phyloP scores from a whole-genome alignment of 2,113 vertebrate species.

The Colius striatus region DNA sequence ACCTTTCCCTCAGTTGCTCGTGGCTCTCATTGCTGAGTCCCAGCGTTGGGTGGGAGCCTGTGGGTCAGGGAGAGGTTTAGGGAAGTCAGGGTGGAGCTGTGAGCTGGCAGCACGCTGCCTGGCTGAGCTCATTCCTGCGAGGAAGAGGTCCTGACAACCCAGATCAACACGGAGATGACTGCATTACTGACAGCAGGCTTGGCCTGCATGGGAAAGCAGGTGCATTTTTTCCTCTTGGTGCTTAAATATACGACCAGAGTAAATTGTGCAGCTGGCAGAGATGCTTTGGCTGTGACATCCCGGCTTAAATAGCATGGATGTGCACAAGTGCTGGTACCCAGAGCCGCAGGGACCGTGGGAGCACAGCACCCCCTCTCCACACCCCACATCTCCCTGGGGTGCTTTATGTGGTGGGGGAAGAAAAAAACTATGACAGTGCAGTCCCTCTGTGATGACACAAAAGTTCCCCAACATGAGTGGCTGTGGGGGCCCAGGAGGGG shows the following conservation, averaged over 20 bases:
- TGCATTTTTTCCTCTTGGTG: background rate
- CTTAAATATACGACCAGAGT: background rate
- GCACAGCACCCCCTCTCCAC: too few species aligned
- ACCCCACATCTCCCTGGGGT: background rate
- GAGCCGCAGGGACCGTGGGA: accelerated
- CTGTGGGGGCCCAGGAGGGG: background rate
- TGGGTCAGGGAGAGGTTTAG: background rate
- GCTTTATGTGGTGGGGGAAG: background rate
- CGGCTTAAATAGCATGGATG: accelerated
- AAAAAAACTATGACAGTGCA: background rate
- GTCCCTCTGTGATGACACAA: accelerated
- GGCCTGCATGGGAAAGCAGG: constrained; percentile 27
- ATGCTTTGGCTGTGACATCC: background rate
- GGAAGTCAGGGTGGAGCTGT: background rate
- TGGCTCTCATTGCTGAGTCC: background rate
- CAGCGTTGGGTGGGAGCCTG: accelerated
- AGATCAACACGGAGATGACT: background rate
- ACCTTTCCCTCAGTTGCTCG: background rate
- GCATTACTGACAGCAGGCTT: background rate
- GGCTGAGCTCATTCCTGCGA: background rate
- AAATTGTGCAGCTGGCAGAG: constrained; percentile 2
- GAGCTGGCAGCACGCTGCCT: background rate
- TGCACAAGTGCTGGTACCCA: background rate
- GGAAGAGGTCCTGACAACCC: background rate
- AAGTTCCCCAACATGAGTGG: background rate